Evolutionary conservation across 2,888 invertebrate genomes (phyloP), one percentile per base, ranked within the genome.

Genomic region (Ichneumoninae sp.): DNA sequence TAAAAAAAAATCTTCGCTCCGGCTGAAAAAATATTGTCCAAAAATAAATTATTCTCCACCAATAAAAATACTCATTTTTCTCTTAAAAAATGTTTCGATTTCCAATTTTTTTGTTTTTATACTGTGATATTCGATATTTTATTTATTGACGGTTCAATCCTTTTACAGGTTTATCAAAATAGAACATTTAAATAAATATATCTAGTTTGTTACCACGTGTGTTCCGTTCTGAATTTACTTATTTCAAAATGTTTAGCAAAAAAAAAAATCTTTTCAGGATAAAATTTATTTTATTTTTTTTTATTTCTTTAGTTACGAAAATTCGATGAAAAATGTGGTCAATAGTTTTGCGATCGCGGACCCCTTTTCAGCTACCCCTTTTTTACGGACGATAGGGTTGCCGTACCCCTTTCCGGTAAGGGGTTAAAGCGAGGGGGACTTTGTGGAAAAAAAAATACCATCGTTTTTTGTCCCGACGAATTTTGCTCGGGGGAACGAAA

Each of bases 21-120:
- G 50, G 30, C 54, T 75, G 89, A 57, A 74, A 89, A 91, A 87
- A 66, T 86, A 90, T 90, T 92, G 91, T 83, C 91, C 70, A 68
- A 26, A 19, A 22, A 54, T 54, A 8, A 10, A 54, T 40, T 52
- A n/a, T 4, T 66, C n/a, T 52, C 0, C 1, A 33, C 1, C 3
- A 26, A 44, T 26, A 44, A 44, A 16, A 8, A 13, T n/a, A 30
- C 50, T 19, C 7, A 57, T 7, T 30, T 69, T 13, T n/a, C 26
- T 13, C 47, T 16, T 47, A 6, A 7, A 22, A 22, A 8, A 10
- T 10, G 1, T 54, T 16, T 1, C 1, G 1, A 22, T n/a, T 54
- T 54, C 8, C 2, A 4, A 54, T 52, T 52, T 52, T 22, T 19
- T 54, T 52, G n/a, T 19, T 19, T 19, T 3, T 26, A 26, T 26